Conservation (phyloP, 2,113 vertebrate genomes). For the Paramisgurnus dabryanus region DNA sequence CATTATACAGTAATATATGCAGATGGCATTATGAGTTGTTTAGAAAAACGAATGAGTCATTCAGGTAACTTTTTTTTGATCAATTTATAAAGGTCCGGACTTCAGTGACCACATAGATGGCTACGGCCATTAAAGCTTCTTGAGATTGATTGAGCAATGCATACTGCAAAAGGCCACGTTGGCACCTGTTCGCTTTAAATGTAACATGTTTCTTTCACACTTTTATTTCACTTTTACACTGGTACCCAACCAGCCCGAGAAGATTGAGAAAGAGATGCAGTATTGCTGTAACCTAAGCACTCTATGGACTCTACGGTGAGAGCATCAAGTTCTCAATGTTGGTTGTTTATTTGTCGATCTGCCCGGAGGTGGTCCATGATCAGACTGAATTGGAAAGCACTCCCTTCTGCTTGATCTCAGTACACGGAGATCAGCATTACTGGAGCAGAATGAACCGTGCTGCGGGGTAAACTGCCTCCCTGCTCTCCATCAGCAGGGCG, state of each 20-base stretch:
- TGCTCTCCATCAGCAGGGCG: constrained; percentile 6
- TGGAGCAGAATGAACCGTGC: constrained; percentile 39
- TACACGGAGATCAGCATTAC: constrained; percentile 11
- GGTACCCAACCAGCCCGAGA: constrained; percentile 30
- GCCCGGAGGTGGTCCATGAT: constrained; percentile 22
- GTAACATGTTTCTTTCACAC: constrained; percentile 6
- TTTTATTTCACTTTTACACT: background rate
- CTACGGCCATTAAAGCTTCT: background rate
- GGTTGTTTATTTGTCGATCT: constrained; percentile 37
- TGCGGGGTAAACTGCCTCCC: constrained; percentile 10
- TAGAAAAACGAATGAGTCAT: too few species aligned
- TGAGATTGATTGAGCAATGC: background rate
- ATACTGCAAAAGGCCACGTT: background rate
- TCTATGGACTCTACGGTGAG: background rate
- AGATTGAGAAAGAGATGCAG: constrained; percentile 13
- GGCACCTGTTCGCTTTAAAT: constrained; percentile 6
- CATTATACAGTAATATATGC: too few species aligned
- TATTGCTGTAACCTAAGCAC: background rate
- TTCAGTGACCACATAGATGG: too few species aligned
- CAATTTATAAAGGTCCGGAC: too few species aligned
- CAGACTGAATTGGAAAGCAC: constrained; percentile 35
- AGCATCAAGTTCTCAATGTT: background rate
- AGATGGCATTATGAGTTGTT: too few species aligned
- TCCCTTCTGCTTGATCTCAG: constrained; percentile 31
- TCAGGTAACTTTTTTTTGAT: too few species aligned